Percentiles rank a stretch among this genome's conserved stretches.
phyloP scores from a whole-genome alignment of 2,888 invertebrate species.

The Galerucella calmariensis region DNA sequence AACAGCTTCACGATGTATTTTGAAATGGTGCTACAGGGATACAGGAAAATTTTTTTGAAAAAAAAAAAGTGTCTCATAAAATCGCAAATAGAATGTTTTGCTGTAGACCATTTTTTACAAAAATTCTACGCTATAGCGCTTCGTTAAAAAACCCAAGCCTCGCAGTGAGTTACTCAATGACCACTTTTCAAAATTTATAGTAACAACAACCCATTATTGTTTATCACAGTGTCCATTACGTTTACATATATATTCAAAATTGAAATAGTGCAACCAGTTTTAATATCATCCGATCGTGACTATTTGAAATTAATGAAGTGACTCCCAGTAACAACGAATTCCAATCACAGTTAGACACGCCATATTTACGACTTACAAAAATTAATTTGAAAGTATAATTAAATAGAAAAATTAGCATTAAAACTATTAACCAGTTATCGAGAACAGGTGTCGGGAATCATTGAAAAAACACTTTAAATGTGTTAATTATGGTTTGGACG shows the following conservation, averaged over 20 bases:
- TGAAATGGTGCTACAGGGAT: too few relatives aligned
- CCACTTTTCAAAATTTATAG: constrained; percentile 24
- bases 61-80: too few relatives aligned
- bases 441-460: constrained; percentile 39
- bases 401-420: constrained; percentile 37
- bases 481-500: constrained; percentile 29
- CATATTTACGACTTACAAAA: constrained; percentile 25
- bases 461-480: constrained; percentile 35
- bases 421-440: constrained; percentile 36
- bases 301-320: constrained; percentile 24
- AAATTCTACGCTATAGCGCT: too few relatives aligned
- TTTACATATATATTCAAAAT: constrained; percentile 6
- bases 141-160: too few relatives aligned
- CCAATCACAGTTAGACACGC: constrained; percentile 29
- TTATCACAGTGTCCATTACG: constrained; percentile 13
- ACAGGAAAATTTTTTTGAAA: too few relatives aligned
- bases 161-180: too few relatives aligned
- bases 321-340: constrained; percentile 15
- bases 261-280: constrained; percentile 26
- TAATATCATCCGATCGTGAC: constrained; percentile 14
- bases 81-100: too few relatives aligned
- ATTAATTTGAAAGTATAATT: constrained; percentile 42
- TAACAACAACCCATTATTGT: constrained; percentile 9
- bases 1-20: too few relatives aligned
- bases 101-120: too few relatives aligned